Base-by-base conservation (phyloP, 2,797 vertebrate genomes). In the Crocodylus rhombifer region DNA sequence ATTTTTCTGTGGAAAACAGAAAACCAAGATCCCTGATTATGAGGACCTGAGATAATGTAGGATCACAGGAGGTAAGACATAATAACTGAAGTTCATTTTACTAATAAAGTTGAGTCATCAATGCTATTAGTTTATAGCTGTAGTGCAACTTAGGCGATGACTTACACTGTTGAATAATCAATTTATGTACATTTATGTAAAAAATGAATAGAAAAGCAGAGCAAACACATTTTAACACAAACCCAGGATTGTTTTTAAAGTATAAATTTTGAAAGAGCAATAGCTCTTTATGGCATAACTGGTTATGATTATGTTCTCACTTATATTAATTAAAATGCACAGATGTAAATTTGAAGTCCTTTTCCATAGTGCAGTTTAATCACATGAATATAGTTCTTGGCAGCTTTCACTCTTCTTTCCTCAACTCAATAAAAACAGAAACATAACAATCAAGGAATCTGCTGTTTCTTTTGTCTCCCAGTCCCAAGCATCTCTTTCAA, bases 81-180 rank as follows among this genome's bases (percentile, higher is more conserved):
- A 92, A 82, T 74, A 87, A 82, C 91, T 82, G 91, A 89, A 95
- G 96, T 93, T 76, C 0, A 92, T 95, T 91, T 92, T 96, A 87
- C 87, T 93, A 94, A 76, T 90, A 89, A 95, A 96, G 95, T 79
- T 92, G 96, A 84, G 42, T n/a, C 61, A 95, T 84, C 17, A 20
- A 64, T 82, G 80, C 90, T 94, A 95, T 95, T 97, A 94, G 95
- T 92, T 93, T 89, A 77, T 82, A 77, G 69, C 92, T 90, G 90
- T 86, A 82, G 86, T 90, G 80, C 95, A 88, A 77, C 58, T 15
- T 93, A 89, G 95, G 95, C 63, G 93, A 65, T 65, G 87, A 80
- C 69, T 94, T 91, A 85, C 21, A 93, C 58, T 92, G 87, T 85
- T 86, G 84, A 95, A 96, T 95, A 95, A 95, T 95, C 94, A 91